Conservation (phyloP, 1,140 invertebrate genomes). For the Cherax quadricarinatus region DNA sequence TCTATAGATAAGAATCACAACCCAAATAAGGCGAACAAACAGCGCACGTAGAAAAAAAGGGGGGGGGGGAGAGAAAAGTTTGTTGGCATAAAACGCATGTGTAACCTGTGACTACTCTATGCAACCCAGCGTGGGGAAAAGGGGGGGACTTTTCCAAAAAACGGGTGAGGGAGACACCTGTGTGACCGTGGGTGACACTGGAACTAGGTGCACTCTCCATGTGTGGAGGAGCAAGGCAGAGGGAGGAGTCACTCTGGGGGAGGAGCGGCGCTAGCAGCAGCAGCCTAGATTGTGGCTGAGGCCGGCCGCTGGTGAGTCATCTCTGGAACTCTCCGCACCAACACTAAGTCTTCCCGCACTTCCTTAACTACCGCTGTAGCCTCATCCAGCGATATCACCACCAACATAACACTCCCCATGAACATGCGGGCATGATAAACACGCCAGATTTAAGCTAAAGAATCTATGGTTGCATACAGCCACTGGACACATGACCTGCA, state of each 20-base stretch:
- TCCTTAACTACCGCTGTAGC: no score
- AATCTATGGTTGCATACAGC: not conserved
- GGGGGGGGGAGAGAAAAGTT: not conserved
- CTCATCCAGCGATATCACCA: no score
- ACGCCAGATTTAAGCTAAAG: not conserved
- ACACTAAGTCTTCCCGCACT: not conserved
- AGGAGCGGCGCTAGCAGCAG: not conserved
- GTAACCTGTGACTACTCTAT: no score
- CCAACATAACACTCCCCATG: no score
- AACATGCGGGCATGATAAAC: not conserved
- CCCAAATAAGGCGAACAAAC: no score
- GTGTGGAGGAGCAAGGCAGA: not conserved
- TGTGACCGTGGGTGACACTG: constrained; percentile 14
- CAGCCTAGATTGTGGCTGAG: constrained; percentile 18
- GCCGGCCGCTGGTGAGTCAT: constrained; percentile 39
- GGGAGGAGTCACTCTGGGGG: constrained; percentile 7
- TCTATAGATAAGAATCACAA: no score
- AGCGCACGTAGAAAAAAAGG: not conserved
- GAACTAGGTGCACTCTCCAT: constrained; percentile 8
- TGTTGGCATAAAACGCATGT: no score
- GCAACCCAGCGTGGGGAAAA: not conserved
- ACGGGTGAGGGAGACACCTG: constrained; percentile 12
- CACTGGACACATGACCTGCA: constrained; percentile 14
- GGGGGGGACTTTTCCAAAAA: not conserved
- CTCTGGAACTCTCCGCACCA: constrained; percentile 20